phyloP scores from a whole-genome alignment of 2,113 vertebrate species.

The Sprattus sprattus region DNA sequence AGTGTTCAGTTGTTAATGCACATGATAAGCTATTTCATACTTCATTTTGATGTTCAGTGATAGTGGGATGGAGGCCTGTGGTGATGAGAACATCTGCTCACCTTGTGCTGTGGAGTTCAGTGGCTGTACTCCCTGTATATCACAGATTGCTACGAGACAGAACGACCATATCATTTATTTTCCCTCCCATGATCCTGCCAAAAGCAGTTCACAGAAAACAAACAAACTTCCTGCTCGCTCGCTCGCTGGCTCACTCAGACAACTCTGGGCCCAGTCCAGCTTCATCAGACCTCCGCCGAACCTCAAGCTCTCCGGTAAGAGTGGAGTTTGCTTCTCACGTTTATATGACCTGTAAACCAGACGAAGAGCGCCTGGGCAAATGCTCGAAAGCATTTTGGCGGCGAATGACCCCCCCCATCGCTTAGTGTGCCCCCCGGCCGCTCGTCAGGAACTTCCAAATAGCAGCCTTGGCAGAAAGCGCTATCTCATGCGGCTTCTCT shows the following conservation, averaged over 20 bases:
- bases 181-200: conserved; percentile 31
- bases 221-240: conserved; percentile 36
- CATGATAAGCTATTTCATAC: background rate
- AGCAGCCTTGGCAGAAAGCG: conserved; percentile 41
- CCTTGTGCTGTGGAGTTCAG: background rate
- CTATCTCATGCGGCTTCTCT: conserved; percentile 18
- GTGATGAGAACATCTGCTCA: background rate
- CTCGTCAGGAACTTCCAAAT: conserved; percentile 56
- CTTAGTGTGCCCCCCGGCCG: conserved; percentile 44
- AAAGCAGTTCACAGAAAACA: conserved; percentile 55
- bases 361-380: conserved; percentile 54
- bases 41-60: background rate
- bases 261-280: conserved; percentile 63
- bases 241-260: conserved; percentile 61
- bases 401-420: conserved; percentile 49
- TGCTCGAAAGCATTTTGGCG: conserved; percentile 50
- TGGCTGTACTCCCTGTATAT: background rate
- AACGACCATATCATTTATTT: conserved; percentile 6
- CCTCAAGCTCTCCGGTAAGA: conserved; percentile 40
- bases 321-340: conserved; percentile 39
- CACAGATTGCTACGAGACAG: background rate
- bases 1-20: background rate
- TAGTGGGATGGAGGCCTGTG: background rate
- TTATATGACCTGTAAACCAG: conserved; percentile 52
- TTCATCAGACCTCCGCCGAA: conserved; percentile 61